Evolutionary conservation across 2,113 vertebrate genomes (phyloP).

Genomic region (Ornithorhynchus anatinus): DNA sequence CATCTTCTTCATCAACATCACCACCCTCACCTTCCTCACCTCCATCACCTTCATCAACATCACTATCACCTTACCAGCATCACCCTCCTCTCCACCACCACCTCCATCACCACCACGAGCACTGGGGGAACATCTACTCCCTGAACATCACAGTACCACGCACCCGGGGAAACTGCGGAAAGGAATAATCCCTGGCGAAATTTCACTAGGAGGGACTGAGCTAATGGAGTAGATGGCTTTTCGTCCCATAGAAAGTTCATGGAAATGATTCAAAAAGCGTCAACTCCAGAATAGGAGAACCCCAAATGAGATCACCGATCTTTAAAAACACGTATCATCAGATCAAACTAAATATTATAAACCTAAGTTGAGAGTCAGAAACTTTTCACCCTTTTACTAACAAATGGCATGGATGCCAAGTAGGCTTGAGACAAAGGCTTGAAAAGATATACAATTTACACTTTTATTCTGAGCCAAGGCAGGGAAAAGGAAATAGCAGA

Average conservation of each 20-base stretch:
- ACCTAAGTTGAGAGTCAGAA: background rate
- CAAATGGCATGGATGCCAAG: background rate
- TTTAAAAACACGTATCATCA: conserved; percentile 1
- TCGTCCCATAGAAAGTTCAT: background rate
- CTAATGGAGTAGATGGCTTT: background rate
- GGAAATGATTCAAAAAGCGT: background rate
- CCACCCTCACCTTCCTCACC: too few relatives aligned
- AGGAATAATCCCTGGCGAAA: too few relatives aligned
- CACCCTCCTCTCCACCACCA: too few relatives aligned
- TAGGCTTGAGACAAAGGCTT: background rate
- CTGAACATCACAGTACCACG: too few relatives aligned
- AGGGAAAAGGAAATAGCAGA: background rate
- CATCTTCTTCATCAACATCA: too few relatives aligned
- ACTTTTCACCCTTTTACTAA: background rate
- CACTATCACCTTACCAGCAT: too few relatives aligned
- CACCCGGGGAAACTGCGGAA: too few relatives aligned
- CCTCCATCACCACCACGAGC: too few relatives aligned
- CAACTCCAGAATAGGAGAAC: background rate
- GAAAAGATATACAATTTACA: background rate
- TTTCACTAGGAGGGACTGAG: background rate
- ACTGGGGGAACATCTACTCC: too few relatives aligned
- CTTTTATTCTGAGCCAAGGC: background rate
- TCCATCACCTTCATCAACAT: too few relatives aligned
- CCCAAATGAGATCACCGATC: background rate
- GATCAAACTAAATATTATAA: background rate